Evolutionary conservation across 2,888 invertebrate species (phyloP), one percentile per base, ranked within the genome.

Genomic region (Eupithecia vulgata): DNA sequence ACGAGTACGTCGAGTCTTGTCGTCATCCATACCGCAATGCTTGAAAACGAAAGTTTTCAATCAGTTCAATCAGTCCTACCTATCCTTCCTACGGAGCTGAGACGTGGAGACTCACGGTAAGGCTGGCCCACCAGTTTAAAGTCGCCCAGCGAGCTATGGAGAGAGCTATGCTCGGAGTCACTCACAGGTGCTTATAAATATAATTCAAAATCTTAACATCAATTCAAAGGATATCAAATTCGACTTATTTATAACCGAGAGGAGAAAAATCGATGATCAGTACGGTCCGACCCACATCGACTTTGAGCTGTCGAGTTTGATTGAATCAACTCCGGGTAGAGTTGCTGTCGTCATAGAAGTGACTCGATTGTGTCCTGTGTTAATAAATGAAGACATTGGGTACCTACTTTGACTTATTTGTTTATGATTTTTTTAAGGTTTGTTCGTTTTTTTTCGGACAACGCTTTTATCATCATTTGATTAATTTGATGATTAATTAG

Each of bases 281-380:
- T 84, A 83, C 87, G 88, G 91, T 90, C 90, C 89, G 89, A 93
- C 92, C 93, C 92, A 92, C 92, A 91, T 91, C 92, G 91, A 93
- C 93, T 92, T 92, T 90, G 92, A 89, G 88, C 90, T 91, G 93
- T 93, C 94, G 90, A 87, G 87, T 91, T 91, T 94, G 93, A 94
- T 94, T 91, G 89, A 93, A 93, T 93, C 93, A 92, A 91, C 89
- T 83, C 79, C 68, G 77, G 78, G 82, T 78, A 89, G 86, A 75
- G 34, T 65, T 65, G 34, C 48, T 57, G 42, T 45, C 67, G 5
- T 71, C 62, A 65, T 83, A 88, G 89, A 90, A 71, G 76, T 75
- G 87, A 71, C 85, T 52, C 7, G 35, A 2, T 66, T 37, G 7
- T 45, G 4, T 25, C 7, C 6, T 34, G 17, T 34, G 30, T 66